Conservation (phyloP, 1,140 invertebrate genomes). For the Thaumatotibia leucotreta region DNA sequence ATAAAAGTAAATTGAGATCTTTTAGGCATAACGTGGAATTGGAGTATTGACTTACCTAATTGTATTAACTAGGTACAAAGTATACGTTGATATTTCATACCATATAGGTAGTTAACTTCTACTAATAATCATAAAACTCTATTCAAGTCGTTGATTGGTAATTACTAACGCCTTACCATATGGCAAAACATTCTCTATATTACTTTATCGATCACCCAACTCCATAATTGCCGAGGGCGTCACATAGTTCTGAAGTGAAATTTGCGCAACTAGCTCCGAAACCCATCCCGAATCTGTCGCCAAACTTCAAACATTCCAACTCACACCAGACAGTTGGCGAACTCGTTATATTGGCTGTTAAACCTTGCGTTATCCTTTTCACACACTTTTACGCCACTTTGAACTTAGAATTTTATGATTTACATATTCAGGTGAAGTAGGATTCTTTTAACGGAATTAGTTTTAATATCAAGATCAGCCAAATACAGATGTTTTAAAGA, state of each 20-base stretch:
- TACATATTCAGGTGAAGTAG: neutral
- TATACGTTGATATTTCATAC: too few species aligned
- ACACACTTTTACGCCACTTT: slow-evolving; percentile 18
- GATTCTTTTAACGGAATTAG: neutral
- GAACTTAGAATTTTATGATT: neutral
- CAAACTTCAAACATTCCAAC: slow-evolving; percentile 46
- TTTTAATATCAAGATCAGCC: neutral
- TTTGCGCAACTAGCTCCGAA: slow-evolving; percentile 24
- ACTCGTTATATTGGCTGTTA: slow-evolving; percentile 35
- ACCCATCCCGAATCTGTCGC: slow-evolving; percentile 38
- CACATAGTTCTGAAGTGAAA: slow-evolving; percentile 38
- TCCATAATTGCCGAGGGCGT: slow-evolving; percentile 27
- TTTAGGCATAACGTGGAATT: too few species aligned
- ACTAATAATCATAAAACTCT: too few species aligned
- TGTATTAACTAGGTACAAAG: too few species aligned
- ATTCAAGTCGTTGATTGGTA: neutral
- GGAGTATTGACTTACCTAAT: too few species aligned
- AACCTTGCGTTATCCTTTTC: slow-evolving; percentile 27
- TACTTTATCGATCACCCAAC: slow-evolving; percentile 24
- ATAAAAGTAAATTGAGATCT: too few species aligned
- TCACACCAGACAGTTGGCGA: slow-evolving; percentile 30
- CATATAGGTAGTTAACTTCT: too few species aligned
- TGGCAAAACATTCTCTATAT: slow-evolving; percentile 17
- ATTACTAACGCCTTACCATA: neutral
- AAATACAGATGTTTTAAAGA: too few species aligned